Evolutionary conservation across 2,888 invertebrate species (phyloP).

Genomic region (Ormyrus rosae): DNA sequence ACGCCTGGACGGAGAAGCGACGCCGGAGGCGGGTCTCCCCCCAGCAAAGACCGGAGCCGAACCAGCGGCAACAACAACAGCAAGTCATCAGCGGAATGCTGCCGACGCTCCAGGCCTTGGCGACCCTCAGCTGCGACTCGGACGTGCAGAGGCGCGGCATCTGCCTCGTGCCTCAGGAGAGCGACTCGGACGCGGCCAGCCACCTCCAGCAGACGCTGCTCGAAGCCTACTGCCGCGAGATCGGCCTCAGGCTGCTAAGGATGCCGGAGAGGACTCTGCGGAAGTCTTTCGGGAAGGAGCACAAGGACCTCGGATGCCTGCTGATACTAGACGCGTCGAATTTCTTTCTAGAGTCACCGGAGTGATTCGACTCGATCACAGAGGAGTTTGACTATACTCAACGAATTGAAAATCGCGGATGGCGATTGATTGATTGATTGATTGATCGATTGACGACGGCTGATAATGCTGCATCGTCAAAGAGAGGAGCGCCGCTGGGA

Average conservation of each 20-base stretch:
- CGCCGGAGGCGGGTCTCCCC: conserved; percentile 3
- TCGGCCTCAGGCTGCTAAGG: conserved; percentile 86
- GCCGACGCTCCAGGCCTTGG: conserved; percentile 80
- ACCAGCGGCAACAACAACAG: conserved; percentile 31
- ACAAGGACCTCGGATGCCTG: conserved; percentile 65
- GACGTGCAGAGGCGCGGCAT: conserved; percentile 61
- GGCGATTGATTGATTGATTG: too few species aligned
- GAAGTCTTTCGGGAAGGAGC: conserved; percentile 63
- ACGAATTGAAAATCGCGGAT: too few species aligned
- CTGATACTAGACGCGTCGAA: conserved; percentile 58
- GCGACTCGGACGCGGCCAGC: conserved; percentile 84
- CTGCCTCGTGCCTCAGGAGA: conserved; percentile 79
- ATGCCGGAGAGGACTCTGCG: conserved; percentile 74
- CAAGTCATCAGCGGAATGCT: conserved; percentile 80
- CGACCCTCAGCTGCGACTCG: conserved; percentile 80
- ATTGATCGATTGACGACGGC: too few species aligned
- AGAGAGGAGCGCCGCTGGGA: too few species aligned
- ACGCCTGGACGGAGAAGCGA: conserved; percentile 25
- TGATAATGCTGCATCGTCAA: too few species aligned
- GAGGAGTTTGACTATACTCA: too few species aligned
- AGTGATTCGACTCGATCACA: conserved; percentile 28
- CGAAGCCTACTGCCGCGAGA: conserved; percentile 88
- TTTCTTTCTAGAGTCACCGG: conserved; percentile 62
- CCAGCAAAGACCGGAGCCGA: too few species aligned
- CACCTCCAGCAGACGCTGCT: conserved; percentile 88